These are phyloP conservation scores for Leucosticte australis DNA, from an alignment of 2,113 vertebrate genomes.

Conservation along the genomic window DNA sequence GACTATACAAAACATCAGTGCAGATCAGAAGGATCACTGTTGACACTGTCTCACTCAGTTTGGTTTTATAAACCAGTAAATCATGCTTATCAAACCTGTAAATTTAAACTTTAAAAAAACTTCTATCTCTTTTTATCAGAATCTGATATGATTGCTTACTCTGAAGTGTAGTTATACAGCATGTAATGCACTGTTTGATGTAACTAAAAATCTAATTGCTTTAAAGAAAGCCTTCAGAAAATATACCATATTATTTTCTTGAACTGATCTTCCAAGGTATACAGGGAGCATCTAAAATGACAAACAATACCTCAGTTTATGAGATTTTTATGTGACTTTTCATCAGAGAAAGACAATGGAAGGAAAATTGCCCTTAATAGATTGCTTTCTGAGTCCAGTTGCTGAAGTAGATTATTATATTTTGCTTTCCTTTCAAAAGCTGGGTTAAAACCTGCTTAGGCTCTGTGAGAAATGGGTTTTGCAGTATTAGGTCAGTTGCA, in stretches of 20 bases:
- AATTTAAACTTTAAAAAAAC: neutral
- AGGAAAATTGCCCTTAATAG: constrained; percentile 4
- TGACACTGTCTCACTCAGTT: neutral
- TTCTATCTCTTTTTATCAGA: neutral
- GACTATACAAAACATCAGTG: neutral
- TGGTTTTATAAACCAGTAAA: neutral
- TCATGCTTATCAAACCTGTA: neutral
- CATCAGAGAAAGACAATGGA: neutral
- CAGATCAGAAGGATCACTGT: neutral
- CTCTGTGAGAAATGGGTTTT: constrained; percentile 42
- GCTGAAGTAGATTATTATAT: constrained; percentile 44
- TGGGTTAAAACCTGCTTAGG: constrained; percentile 61
- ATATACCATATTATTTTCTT: neutral
- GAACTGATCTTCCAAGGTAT: neutral
- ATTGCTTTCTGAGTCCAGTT: neutral
- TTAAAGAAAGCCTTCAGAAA: neutral
- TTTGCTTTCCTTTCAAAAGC: constrained; percentile 61
- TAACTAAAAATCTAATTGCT: neutral
- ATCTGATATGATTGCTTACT: neutral
- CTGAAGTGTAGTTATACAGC: neutral
- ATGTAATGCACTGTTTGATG: neutral
- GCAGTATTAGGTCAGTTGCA: constrained; percentile 31
- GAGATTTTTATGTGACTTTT: constrained; percentile 16
- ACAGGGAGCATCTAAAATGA: neutral
- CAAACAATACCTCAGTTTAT: neutral